Percentiles rank a stretch among this genome's conserved stretches.
Conservation (phyloP, 2,888 invertebrate species). For the Achlya flavicornis region DNA sequence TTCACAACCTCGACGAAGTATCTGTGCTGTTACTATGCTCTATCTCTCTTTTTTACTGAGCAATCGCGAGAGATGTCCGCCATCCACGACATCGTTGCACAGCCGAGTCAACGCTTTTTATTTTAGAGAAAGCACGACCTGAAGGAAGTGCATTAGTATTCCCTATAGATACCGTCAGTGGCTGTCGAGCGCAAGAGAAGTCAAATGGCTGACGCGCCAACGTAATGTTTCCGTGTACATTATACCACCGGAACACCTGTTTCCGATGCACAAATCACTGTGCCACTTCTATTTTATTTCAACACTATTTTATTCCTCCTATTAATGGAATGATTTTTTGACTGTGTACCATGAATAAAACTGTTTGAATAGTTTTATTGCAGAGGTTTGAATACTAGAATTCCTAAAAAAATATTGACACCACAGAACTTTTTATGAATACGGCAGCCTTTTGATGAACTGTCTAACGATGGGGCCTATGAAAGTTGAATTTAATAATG, state of each 20-base stretch:
- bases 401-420: neutral
- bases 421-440: too few relatives aligned
- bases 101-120: too few relatives aligned
- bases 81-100: too few relatives aligned
- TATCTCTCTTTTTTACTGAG: too few relatives aligned
- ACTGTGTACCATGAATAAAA: neutral
- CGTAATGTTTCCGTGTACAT: constrained; percentile 57
- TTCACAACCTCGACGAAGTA: too few relatives aligned
- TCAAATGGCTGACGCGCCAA: constrained; percentile 52
- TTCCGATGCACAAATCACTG: constrained; percentile 66
- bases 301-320: constrained; percentile 16
- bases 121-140: neutral
- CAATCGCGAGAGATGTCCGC: too few relatives aligned
- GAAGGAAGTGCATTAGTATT: constrained; percentile 61
- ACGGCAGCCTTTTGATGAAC: neutral
- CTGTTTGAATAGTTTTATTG: neutral
- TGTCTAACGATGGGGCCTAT: neutral
- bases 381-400: neutral
- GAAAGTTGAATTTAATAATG: too few relatives aligned
- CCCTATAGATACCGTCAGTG: constrained; percentile 51
- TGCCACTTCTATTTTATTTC: constrained; percentile 55
- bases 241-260: constrained; percentile 59
- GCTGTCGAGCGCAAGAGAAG: constrained; percentile 36
- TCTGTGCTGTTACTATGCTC: too few relatives aligned
- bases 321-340: neutral